Evolutionary conservation across 2,113 vertebrate genomes (phyloP).

Genomic region (Brienomyrus brachyistius): DNA sequence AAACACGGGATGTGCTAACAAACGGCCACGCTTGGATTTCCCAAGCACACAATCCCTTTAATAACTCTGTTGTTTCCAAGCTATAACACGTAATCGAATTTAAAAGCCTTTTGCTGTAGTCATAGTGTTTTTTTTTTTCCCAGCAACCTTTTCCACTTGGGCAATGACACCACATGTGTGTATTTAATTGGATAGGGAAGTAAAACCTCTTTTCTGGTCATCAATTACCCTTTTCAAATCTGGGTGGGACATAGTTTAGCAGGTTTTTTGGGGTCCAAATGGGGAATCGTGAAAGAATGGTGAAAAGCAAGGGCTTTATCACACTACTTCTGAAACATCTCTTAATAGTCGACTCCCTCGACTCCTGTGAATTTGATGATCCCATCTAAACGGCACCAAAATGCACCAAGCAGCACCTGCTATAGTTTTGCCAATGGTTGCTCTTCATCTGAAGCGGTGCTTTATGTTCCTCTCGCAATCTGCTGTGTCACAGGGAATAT

Average conservation of each 20-base stretch:
- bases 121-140: not conserved
- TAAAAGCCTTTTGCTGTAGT: not conserved
- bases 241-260: conserved; percentile 15
- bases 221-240: conserved; percentile 24
- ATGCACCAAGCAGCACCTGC: not conserved
- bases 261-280: conserved; percentile 3
- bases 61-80: conserved; percentile 3
- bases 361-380: not conserved
- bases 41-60: not conserved
- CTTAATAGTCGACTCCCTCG: conserved; percentile 4
- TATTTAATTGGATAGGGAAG: conserved; percentile 23
- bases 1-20: not conserved
- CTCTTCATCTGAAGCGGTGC: not conserved
- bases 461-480: not conserved
- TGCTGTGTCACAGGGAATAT: not conserved
- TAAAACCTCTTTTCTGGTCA: conserved; percentile 29
- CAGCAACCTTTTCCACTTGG: not conserved
- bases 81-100: not conserved
- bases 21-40: not conserved
- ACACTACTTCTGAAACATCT: not conserved
- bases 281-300: conserved; percentile 1
- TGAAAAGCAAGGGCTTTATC: not conserved
- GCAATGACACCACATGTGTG: conserved; percentile 9
- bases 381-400: not conserved
- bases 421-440: not conserved